Percentiles rank a stretch among this genome's conserved stretches.
Evolutionary conservation across 37 sponge, comb jelly and placozoan genomes (phyloP).

Genomic region (Petrosia ficiformis): DNA sequence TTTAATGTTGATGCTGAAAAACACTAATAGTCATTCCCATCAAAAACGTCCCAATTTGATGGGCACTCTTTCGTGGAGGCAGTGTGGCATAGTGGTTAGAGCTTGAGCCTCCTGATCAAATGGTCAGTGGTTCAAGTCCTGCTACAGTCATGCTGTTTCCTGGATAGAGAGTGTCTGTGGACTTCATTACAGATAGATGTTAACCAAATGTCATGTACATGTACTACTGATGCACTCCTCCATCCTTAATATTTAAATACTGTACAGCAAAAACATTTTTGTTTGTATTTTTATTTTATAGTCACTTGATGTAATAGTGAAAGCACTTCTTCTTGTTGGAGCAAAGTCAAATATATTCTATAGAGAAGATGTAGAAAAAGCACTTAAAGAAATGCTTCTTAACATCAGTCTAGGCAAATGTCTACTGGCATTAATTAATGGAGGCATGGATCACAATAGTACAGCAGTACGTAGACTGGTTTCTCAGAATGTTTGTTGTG

Average conservation of each 20-base stretch:
- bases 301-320: slow-evolving; percentile 66
- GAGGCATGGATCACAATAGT: slow-evolving; percentile 45
- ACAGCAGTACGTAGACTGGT: slow-evolving; percentile 58
- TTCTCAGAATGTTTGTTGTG: slow-evolving; percentile 47
- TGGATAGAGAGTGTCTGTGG: no score
- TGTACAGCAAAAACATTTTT: not conserved
- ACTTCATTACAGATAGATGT: no score
- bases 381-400: slow-evolving; percentile 55
- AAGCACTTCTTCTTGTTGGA: slow-evolving; percentile 61
- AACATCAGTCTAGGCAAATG: slow-evolving; percentile 33
- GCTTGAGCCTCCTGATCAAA: no score
- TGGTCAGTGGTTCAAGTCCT: no score
- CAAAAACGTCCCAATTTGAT: no score
- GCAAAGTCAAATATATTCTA: slow-evolving; percentile 78
- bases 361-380: slow-evolving; percentile 80
- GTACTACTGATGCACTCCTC: no score
- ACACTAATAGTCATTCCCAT: no score
- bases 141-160: no score
- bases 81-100: no score
- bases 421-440: slow-evolving; percentile 61
- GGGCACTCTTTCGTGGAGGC: no score
- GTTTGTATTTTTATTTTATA: slow-evolving; percentile 7
- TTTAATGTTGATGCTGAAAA: no score
- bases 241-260: not conserved
- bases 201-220: no score